Evolutionary conservation across 2,888 invertebrate species (phyloP), one percentile per base, ranked within the genome.

Genomic region (Eristalinus sepulchralis): DNA sequence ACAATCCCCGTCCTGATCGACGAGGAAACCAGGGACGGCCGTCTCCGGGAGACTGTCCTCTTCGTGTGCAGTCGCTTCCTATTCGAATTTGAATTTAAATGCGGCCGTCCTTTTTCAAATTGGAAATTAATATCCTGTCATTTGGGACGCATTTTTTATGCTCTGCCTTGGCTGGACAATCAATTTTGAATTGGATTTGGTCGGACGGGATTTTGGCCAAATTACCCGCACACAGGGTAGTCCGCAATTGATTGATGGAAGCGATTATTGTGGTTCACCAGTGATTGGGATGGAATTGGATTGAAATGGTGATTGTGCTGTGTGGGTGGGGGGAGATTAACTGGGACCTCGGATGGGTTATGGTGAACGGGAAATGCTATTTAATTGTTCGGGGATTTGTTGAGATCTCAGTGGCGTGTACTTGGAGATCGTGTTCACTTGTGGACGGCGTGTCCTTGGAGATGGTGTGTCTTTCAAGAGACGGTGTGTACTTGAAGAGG

Each of bases 211-310:
- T 64, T 64, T 36, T 57, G 36, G 31, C 8, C 64, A 78, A 71
- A 71, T 78, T 71, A 59, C 63, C 64, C 64, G 20, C 34, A 53
- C 53, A 33, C 59, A 62, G 39, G 17, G 53, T 53, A 55, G 68
- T 55, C 62, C 68, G 53, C 62, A 77, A 70, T 68, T 77, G 68
- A 77, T 77, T 77, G 77, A 77, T 78, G 71, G 39, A 34, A 64
- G 47, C 60, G 68, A 68, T 77, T 70, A 63, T 57, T 64, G 57
- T 59, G 70, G 64, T 64, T 64, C 27, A 47, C 70, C 57, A 78
- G 77, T 62, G 60, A 67, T 76, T 76, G 57, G 66, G 36, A 64
- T 36, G 36, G 9, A 17, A 64, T 57, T 27, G 36, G 53, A 36
- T 5, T 53, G 57, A 24, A 22, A 8, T 47, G 17, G 8, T 4